These are phyloP conservation scores for Plagodis pulveraria DNA, from an alignment of 2,888 invertebrate species.

Conservation along the genomic window DNA sequence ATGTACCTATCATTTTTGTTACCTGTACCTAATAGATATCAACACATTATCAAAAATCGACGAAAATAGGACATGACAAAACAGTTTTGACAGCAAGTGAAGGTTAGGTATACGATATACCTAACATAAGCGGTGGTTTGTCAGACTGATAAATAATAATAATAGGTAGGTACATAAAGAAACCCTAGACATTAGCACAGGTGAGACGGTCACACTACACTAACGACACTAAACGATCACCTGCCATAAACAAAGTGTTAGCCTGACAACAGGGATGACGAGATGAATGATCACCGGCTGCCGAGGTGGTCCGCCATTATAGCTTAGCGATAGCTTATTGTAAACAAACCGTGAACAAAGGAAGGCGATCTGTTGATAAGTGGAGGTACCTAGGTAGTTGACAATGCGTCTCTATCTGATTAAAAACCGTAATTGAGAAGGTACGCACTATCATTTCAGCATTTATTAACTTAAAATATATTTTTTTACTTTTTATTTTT, in stretches of 20 bases:
- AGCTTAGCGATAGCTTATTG: constrained; percentile 18
- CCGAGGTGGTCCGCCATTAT: constrained; percentile 51
- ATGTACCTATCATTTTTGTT: too few relatives aligned
- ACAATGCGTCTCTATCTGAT: background rate
- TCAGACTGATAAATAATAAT: background rate
- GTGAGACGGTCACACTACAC: constrained; percentile 27
- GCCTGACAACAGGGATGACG: constrained; percentile 8
- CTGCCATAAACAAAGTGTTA: constrained; percentile 26
- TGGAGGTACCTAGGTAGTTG: background rate
- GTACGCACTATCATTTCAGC: too few relatives aligned
- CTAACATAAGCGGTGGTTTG: too few relatives aligned
- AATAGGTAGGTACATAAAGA: background rate
- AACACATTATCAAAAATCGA: too few relatives aligned
- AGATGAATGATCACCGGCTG: constrained; percentile 43
- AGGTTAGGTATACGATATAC: too few relatives aligned
- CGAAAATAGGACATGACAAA: too few relatives aligned
- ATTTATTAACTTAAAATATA: too few relatives aligned
- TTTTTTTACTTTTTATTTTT: too few relatives aligned
- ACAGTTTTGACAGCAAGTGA: too few relatives aligned
- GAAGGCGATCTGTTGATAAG: constrained; percentile 19
- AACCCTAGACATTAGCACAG: constrained; percentile 2
- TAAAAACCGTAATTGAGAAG: too few relatives aligned
- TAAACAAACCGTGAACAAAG: constrained; percentile 29
- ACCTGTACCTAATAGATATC: too few relatives aligned
- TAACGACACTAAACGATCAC: constrained; percentile 17